These are phyloP conservation scores for Agelastica alni DNA, from an alignment of 2,888 invertebrate genomes.

Conservation along the genomic window DNA sequence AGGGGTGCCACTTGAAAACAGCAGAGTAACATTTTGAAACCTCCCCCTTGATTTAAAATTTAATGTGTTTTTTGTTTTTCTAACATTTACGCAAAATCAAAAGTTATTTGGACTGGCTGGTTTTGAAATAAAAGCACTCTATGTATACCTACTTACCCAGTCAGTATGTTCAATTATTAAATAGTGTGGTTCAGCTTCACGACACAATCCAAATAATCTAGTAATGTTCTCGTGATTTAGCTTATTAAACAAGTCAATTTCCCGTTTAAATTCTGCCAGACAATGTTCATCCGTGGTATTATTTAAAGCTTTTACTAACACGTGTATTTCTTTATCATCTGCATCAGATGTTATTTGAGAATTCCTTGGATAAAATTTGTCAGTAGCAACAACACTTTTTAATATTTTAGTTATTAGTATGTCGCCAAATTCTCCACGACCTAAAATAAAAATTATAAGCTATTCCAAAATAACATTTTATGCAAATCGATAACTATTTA, in stretches of 20 bases:
- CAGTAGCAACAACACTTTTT: conserved; percentile 42
- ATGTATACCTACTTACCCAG: conserved; percentile 68
- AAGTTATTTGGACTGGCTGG: too few relatives aligned
- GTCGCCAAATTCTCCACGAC: conserved; percentile 89
- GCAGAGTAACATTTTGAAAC: too few relatives aligned
- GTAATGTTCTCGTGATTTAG: conserved; percentile 83
- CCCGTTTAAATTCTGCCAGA: conserved; percentile 83
- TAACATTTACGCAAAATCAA: too few relatives aligned
- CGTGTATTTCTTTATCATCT: conserved; percentile 59
- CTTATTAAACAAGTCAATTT: conserved; percentile 83
- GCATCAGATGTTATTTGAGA: conserved; percentile 38
- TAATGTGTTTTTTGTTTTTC: too few relatives aligned
- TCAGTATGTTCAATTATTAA: conserved; percentile 91
- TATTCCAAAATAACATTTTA: too few relatives aligned
- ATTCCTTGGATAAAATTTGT: conserved; percentile 42
- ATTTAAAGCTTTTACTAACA: conserved; percentile 78
- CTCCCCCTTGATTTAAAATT: too few relatives aligned
- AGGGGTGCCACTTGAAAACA: too few relatives aligned
- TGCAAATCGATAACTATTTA: too few relatives aligned
- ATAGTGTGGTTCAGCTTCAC: conserved; percentile 83
- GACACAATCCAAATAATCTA: conserved; percentile 78
- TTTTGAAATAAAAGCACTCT: background rate
- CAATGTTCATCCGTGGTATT: conserved; percentile 77
- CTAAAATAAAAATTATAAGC: conserved; percentile 25
- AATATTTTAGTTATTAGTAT: conserved; percentile 75